Conservation (phyloP, 1,140 invertebrate species). For the Aphelinus atriplicis region DNA sequence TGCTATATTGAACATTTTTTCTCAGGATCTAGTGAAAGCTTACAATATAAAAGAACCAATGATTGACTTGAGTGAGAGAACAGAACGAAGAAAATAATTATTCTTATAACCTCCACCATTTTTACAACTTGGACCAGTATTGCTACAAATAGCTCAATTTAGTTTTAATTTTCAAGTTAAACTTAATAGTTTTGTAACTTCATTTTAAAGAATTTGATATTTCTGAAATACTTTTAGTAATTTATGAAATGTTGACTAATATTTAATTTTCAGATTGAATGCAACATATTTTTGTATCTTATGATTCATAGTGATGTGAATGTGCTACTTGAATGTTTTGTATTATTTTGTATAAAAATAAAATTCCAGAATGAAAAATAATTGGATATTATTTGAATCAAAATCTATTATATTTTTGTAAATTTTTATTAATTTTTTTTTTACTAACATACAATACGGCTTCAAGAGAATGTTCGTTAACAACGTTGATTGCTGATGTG, state of each 20-base stretch:
- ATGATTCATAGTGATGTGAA: no score
- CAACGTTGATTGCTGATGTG: slow-evolving; percentile 35
- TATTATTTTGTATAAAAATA: slow-evolving; percentile 4
- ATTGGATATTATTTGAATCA: slow-evolving; percentile 30
- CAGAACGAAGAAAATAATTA: slow-evolving; percentile 1
- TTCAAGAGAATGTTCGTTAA: slow-evolving; percentile 42
- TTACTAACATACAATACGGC: slow-evolving; percentile 48
- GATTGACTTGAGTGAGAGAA: slow-evolving; percentile 48
- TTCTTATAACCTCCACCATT: not conserved
- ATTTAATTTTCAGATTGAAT: no score
- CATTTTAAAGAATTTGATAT: no score
- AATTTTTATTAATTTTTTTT: slow-evolving; percentile 49
- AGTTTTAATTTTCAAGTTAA: not conserved
- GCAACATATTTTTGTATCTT: no score
- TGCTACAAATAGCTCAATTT: not conserved
- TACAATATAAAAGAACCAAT: slow-evolving; percentile 52
- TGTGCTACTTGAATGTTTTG: not conserved
- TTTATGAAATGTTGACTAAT: no score
- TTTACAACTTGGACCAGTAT: not conserved
- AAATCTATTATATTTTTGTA: slow-evolving; percentile 44
- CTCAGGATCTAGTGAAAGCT: slow-evolving; percentile 48
- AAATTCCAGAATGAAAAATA: slow-evolving; percentile 16
- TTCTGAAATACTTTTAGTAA: no score
- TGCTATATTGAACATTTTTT: slow-evolving; percentile 37
- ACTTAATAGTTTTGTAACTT: no score